These are phyloP conservation scores for Pseudorhiza aurosa DNA, from an alignment of 30 jellyfish, hydroid and myxozoan species.

Conservation along the genomic window DNA sequence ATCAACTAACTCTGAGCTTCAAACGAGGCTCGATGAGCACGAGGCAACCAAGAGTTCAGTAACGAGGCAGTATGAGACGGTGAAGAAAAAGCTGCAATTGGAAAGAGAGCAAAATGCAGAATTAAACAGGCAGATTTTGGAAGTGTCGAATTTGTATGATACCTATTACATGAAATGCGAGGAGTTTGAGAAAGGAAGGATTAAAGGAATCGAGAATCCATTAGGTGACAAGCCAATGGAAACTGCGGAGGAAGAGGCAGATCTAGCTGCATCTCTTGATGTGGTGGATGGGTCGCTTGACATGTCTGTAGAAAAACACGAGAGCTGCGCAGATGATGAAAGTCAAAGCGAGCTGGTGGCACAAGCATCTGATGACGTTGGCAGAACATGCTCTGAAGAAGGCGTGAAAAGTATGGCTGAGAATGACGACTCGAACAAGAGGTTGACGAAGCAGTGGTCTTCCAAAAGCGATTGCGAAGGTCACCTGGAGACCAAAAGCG, in stretches of 20 bases:
- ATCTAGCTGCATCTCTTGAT: background rate
- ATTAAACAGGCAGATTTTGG: constrained; percentile 54
- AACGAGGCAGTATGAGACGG: constrained; percentile 4
- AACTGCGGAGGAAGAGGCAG: background rate
- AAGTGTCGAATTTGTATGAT: constrained; percentile 47
- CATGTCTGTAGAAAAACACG: background rate
- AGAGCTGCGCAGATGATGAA: background rate
- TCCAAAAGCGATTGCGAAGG: background rate
- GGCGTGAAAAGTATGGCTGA: background rate
- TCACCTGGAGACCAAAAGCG: background rate
- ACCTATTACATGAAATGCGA: constrained; percentile 32
- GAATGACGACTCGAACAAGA: background rate
- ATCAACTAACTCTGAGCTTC: constrained; percentile 34
- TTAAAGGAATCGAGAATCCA: constrained; percentile 4
- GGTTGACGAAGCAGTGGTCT: background rate
- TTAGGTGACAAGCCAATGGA: constrained; percentile 1
- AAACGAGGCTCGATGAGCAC: constrained; percentile 27
- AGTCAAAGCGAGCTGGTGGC: background rate
- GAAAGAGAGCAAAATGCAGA: constrained; percentile 70
- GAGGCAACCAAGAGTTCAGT: constrained; percentile 34
- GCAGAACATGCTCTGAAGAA: background rate
- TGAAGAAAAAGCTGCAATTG: constrained; percentile 40
- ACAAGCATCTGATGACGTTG: background rate
- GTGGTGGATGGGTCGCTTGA: background rate
- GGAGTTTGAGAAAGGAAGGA: constrained; percentile 38